These are phyloP conservation scores for sheep (Ovis aries) DNA, from an alignment of 2,113 vertebrate species.

Conservation along the genomic window ARS-UI_Ramb_v3.0 NC_056065.1:58728001-58728500, in stretches of 20 bases:
- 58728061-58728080: neutral
- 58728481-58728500: too few species aligned
- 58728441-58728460: neutral
- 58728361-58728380: neutral
- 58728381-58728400: neutral
- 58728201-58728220: neutral
- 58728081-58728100: neutral
- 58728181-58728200: neutral
- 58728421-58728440: neutral
- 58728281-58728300: neutral
- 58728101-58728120: neutral
- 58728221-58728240: neutral
- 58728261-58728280: neutral
- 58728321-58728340: neutral
- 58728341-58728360: neutral
- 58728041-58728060: neutral
- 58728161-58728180: neutral
- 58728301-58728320: neutral
- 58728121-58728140: neutral
- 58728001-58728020: neutral
- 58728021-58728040: neutral
- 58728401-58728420: neutral
- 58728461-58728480: neutral
- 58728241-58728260: neutral
- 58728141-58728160: neutral